Conservation (phyloP, 1,140 invertebrate genomes). For the Bicyclus anynana region DNA sequence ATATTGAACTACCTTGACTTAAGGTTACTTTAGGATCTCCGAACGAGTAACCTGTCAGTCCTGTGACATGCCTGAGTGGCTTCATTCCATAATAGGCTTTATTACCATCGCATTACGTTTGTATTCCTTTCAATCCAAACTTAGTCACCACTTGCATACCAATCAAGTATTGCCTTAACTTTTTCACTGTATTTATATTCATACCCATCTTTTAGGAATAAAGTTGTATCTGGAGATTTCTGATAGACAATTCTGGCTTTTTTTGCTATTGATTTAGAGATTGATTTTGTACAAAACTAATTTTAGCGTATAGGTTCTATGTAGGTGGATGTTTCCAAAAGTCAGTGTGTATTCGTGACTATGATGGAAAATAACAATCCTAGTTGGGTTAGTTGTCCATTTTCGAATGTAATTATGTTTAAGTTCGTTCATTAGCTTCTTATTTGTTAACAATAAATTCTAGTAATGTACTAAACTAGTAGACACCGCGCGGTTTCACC, state of each 20-base stretch:
- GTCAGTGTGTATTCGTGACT: background rate
- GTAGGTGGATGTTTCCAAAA: background rate
- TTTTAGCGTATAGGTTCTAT: background rate
- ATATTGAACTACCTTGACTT: constrained; percentile 6
- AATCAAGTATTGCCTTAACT: constrained; percentile 18
- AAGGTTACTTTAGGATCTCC: constrained; percentile 13
- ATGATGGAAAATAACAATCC: too few species aligned
- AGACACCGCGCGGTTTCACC: too few species aligned
- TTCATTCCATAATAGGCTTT: background rate
- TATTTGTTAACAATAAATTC: too few species aligned
- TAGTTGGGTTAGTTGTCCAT: background rate
- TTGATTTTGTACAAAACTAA: background rate
- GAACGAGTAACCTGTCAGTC: constrained; percentile 2
- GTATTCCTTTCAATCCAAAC: background rate
- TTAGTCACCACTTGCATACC: constrained; percentile 18
- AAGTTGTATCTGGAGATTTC: background rate
- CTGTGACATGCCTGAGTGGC: background rate
- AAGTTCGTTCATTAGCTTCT: background rate
- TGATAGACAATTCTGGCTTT: background rate
- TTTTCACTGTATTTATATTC: constrained; percentile 16
- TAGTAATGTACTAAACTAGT: too few species aligned
- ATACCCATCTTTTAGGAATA: constrained; percentile 4
- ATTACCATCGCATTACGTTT: background rate
- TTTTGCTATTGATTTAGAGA: background rate
- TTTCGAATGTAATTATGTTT: background rate